Evolutionary conservation across 2,113 vertebrate species (phyloP).

Genomic region (Onychorhynchus coronatus): DNA sequence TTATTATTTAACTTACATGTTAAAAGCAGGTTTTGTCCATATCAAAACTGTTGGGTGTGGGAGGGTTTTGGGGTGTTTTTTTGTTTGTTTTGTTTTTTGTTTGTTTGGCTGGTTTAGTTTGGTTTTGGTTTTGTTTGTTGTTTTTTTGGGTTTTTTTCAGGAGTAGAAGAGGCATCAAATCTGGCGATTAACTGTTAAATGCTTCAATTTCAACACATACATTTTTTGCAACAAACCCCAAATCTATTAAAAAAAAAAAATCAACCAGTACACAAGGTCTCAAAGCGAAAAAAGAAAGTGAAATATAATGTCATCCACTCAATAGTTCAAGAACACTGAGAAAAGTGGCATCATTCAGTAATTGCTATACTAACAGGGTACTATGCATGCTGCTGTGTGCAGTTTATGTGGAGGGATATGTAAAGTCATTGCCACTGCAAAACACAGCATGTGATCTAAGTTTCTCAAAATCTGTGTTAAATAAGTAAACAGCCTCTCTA

Average conservation of each 20-base stretch:
- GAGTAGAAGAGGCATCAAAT: not conserved
- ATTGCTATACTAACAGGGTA: not conserved
- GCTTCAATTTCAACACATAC: not conserved
- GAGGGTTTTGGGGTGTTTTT: too few relatives aligned
- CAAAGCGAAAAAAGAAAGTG: not conserved
- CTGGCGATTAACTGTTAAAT: not conserved
- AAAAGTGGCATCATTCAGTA: not conserved
- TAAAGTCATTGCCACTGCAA: not conserved
- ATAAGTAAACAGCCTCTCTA: not conserved
- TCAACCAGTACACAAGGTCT: not conserved
- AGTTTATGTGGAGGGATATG: not conserved
- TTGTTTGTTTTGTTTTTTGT: not conserved
- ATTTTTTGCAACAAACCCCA: not conserved
- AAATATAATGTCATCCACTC: not conserved
- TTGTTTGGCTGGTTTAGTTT: not conserved
- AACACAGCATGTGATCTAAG: not conserved
- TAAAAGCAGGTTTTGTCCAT: not conserved
- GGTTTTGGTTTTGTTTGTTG: not conserved
- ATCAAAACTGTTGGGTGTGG: not conserved
- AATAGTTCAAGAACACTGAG: not conserved
- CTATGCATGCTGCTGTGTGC: not conserved
- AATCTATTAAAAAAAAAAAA: not conserved
- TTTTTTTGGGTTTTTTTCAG: not conserved
- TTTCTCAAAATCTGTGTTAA: not conserved
- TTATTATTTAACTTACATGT: not conserved